These are phyloP conservation scores for Xiphophorus couchianus DNA, from an alignment of 2,113 vertebrate genomes.

Conservation along the genomic window DNA sequence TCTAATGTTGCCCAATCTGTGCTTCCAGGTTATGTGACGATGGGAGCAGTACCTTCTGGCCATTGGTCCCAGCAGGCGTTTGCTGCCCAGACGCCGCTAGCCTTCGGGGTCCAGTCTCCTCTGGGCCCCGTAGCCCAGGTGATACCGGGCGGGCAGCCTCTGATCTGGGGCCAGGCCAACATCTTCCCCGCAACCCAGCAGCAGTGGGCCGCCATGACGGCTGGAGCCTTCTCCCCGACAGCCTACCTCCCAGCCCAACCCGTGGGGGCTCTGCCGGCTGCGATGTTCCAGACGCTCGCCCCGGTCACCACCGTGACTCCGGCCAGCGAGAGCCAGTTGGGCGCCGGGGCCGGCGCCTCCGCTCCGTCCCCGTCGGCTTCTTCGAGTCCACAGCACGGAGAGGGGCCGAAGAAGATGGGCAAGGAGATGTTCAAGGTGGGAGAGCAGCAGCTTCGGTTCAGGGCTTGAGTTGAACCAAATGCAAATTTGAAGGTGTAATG, in stretches of 20 bases:
- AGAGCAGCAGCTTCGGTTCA: background rate
- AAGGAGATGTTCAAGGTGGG: conserved; percentile 93
- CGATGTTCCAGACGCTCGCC: conserved; percentile 95
- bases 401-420: conserved; percentile 88
- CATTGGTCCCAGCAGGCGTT: conserved; percentile 98
- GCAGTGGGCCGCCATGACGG: conserved; percentile 94
- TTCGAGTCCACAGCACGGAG: conserved; percentile 89
- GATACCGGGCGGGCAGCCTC: conserved; percentile 93
- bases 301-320: conserved; percentile 85
- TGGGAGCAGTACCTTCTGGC: conserved; percentile 95
- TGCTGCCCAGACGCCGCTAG: conserved; percentile 88
- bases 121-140: conserved; percentile 87
- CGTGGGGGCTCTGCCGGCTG: conserved; percentile 94
- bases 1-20: background rate
- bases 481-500: background rate
- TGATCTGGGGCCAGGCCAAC: conserved; percentile 95
- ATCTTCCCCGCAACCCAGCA: conserved; percentile 95
- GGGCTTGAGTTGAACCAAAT: no score
- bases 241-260: conserved; percentile 98
- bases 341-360: conserved; percentile 86
- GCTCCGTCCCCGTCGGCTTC: conserved; percentile 83
- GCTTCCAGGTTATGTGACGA: conserved; percentile 94
- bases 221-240: conserved; percentile 91
- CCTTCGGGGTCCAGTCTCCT: conserved; percentile 85
- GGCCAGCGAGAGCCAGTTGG: conserved; percentile 84